Base-by-base conservation (phyloP, 92 coral and sea anemone genomes). In the Anthopleura xanthogrammica region DNA sequence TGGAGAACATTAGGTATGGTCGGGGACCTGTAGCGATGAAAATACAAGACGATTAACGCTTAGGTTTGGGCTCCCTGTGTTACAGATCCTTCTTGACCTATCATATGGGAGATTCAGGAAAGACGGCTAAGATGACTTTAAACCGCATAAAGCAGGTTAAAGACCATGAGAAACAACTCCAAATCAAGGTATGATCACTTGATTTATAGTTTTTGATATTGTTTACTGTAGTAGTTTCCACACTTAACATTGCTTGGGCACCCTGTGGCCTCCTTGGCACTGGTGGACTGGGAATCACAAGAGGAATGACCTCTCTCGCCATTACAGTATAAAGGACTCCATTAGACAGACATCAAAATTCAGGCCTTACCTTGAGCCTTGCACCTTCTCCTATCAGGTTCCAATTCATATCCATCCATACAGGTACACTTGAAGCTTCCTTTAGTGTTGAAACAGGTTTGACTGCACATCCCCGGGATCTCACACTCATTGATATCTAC, bases 361-460 rank as follows among this genome's bases (percentile, higher is more conserved):
- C 60, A 13, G 12, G 19, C 82, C 85, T 56, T 90, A 97, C 99
- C 99, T 75, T 83, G 83, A 41, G 98, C 95, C 54, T 91, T 88
- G 74, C 99, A 97, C 52, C 92, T 89, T 81, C 95, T 90, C 64
- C 90, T 90, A 41, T 94, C 88, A 41, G 92, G 95, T 74, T 92
- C 94, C 87, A 92, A 82, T 41, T 80, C 72, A 79, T 94, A 97
- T 42, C 92, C 93, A 4, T 87, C 80, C 52, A 87, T 48, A 82
- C 99, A 97, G 7, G 97, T 89, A 78, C 99, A 97, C 57, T 92
- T 97, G 89, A 92, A 97, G 81, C 97, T 79, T 79, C 99, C 99
- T 70, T 90, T 89, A 12, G 85, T 87, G 83, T 97, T 94, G 76
- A 80, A 66, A 46, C 99, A 97, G 56, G 74, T 72, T 62, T 97